These are phyloP conservation scores for Campylorhamphus procurvoides DNA, from an alignment of 2,113 vertebrate species.

Conservation along the genomic window DNA sequence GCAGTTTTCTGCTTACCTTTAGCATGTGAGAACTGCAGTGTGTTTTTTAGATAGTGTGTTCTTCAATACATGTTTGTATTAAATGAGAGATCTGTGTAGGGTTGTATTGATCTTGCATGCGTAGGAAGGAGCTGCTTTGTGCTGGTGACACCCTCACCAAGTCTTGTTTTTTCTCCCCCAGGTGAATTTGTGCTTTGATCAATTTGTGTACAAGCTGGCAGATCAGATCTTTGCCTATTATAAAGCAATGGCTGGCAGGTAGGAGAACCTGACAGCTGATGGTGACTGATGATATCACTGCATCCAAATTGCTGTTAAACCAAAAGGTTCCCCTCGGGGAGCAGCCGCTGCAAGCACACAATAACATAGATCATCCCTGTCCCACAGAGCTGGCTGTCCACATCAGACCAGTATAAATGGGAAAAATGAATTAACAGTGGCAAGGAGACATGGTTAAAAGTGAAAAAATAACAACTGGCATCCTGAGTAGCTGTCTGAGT, in stretches of 20 bases:
- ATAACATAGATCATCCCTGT: not conserved
- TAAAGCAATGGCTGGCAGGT: constrained; percentile 99
- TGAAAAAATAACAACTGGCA: not conserved
- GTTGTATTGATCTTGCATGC: not conserved
- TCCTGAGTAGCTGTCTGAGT: not conserved
- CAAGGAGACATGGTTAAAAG: not conserved
- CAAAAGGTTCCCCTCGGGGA: not conserved
- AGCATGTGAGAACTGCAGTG: not conserved
- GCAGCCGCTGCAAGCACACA: not conserved
- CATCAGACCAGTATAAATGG: not conserved
- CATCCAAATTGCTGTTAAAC: constrained; percentile 15
- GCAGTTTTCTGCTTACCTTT: not conserved
- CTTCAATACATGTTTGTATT: not conserved
- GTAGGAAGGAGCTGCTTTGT: not conserved
- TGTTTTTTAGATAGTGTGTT: not conserved
- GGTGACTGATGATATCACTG: not conserved
- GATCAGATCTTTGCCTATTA: constrained; percentile 99
- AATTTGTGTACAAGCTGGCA: constrained; percentile 98
- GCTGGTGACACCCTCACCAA: not conserved
- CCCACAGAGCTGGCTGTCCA: not conserved
- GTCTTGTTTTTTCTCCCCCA: constrained; percentile 56
- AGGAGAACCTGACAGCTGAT: constrained; percentile 35
- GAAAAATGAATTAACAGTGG: not conserved
- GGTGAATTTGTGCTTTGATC: constrained; percentile 99
- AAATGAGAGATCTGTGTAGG: not conserved